Evolutionary conservation across 2,888 invertebrate genomes (phyloP).

Genomic region (Oscheius sp.): DNA sequence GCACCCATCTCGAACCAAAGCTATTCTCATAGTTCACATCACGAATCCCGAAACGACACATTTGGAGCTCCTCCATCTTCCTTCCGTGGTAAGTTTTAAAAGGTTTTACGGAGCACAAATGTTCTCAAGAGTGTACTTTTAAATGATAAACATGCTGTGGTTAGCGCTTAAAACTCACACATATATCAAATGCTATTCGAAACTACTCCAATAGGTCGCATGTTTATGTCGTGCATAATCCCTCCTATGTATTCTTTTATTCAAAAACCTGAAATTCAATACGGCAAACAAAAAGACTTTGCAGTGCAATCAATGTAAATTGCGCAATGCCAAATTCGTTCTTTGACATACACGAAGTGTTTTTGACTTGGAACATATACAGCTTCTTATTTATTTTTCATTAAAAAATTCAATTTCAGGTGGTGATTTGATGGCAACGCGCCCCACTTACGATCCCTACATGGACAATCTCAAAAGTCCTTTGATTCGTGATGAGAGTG

Average conservation of each 20-base stretch:
- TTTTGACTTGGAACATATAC: conserved; percentile 20
- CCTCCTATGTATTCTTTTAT: neutral
- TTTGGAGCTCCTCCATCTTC: conserved; percentile 43
- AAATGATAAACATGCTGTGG: neutral
- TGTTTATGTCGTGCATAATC: conserved; percentile 11
- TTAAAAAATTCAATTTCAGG: conserved; percentile 14
- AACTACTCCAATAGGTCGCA: neutral
- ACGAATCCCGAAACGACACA: conserved; percentile 39
- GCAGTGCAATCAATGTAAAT: conserved; percentile 19
- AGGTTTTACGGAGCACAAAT: neutral
- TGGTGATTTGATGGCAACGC: conserved; percentile 62
- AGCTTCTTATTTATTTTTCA: no score
- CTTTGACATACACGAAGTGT: conserved; percentile 27
- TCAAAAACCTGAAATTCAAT: conserved; percentile 3
- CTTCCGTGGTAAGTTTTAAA: conserved; percentile 37
- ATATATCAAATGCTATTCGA: conserved; percentile 2
- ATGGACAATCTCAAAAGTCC: conserved; percentile 77
- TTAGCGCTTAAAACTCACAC: neutral
- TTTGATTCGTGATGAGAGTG: conserved; percentile 90
- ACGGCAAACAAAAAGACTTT: conserved; percentile 3
- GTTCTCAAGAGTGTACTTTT: conserved; percentile 22
- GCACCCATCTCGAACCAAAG: conserved; percentile 45
- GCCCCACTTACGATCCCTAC: conserved; percentile 70
- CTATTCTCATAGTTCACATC: conserved; percentile 44
- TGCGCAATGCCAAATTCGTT: conserved; percentile 14